Evolutionary conservation across 1,140 invertebrate genomes (phyloP), one percentile per base, ranked within the genome.

Genomic region (Listronotus bonariensis): DNA sequence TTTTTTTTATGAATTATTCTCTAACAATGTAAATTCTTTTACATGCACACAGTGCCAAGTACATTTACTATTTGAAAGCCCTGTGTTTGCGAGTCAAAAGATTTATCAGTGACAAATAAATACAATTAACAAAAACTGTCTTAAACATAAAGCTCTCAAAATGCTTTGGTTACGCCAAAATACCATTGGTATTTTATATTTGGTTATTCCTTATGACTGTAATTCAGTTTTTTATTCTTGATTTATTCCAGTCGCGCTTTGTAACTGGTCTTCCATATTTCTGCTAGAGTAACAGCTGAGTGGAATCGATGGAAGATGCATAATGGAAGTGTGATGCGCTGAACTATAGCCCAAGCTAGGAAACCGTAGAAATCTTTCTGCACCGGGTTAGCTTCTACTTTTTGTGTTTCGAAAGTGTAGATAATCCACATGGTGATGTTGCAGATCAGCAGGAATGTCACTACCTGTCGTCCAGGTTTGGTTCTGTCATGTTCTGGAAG

Each of bases 261-360:
- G 86, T 98, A 98, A 76, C 93, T 95, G 69, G 95, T 96, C 82
- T 97, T 97, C 96, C 96, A 98, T 64, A 98, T 96, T 81, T 98
- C 96, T 68, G 95, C 95, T 65, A 98, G 87, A 81, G 95, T 96
- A 20, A 98, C 93, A 17, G 94, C 93, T 34, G 95, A 97, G 82
- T 98, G 96, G 88, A 98, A 98, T 67, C 93, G 89, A 81, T 95
- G 92, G 87, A 98, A 98, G 77, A 98, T 97, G 83, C 93, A 94
- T 48, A 98, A 87, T 9, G 96, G 96, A 45, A 98, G 82, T 70
- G 94, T 96, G 63, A 97, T 87, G 69, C 94, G 90, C 76, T 95
- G 92, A 20, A 99, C 91, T 65, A 98, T 88, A 34, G 93, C 90
- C 96, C 96, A 99, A 18, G 94, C 89, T 48, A 96, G 85, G 77